phyloP scores from a whole-genome alignment of 1,140 invertebrate species.

The Acyrthosiphon pisum region DNA sequence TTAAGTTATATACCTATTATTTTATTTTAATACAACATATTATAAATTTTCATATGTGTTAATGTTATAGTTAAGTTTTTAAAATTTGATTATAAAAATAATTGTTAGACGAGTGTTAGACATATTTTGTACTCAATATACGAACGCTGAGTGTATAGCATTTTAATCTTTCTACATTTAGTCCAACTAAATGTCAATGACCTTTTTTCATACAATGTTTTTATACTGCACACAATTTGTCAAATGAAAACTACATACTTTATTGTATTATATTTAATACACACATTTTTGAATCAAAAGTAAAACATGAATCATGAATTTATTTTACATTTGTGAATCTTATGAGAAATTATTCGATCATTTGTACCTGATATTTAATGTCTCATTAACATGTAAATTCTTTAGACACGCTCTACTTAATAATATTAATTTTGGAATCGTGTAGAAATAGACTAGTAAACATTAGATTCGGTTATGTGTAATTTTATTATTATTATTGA shows the following conservation, averaged over 20 bases:
- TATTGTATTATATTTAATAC: neutral
- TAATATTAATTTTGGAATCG: neutral
- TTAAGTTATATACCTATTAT: neutral
- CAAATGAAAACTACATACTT: neutral
- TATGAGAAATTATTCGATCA: neutral
- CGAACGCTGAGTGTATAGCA: neutral
- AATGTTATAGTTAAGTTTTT: neutral
- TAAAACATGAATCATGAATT: neutral
- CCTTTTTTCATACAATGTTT: neutral
- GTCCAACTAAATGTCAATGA: neutral
- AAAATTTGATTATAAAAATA: neutral
- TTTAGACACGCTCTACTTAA: neutral
- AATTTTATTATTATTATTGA: neutral
- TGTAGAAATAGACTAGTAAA: neutral
- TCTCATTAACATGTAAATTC: neutral
- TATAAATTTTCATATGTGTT: too few relatives aligned
- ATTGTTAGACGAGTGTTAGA: neutral
- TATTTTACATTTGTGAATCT: neutral
- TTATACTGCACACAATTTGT: neutral
- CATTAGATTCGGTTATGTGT: constrained; percentile 1
- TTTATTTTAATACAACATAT: too few relatives aligned
- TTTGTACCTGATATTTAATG: neutral
- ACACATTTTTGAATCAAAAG: neutral
- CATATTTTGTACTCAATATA: neutral
- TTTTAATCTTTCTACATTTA: neutral